Percentiles rank a stretch among this genome's conserved stretches.
Conservation (phyloP, 2,797 vertebrate genomes). For the Dallia pectoralis region DNA sequence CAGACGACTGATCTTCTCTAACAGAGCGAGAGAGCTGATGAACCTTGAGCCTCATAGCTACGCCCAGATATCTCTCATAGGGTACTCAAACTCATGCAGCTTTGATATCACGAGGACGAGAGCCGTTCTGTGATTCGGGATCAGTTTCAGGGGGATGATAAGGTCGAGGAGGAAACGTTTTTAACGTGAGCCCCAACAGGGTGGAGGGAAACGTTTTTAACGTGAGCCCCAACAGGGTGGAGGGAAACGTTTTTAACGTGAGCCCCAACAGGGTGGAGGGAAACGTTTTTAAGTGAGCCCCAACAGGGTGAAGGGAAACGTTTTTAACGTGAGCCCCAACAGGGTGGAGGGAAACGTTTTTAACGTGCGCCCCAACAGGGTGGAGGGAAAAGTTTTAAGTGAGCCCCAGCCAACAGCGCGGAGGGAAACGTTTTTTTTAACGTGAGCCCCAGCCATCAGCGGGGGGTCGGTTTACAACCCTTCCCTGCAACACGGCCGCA, state of each 20-base stretch:
- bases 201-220: no score
- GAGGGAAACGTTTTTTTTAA: constrained; percentile 6
- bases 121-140: neutral
- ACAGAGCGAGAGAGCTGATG: neutral
- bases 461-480: constrained; percentile 46
- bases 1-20: no score
- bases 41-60: neutral
- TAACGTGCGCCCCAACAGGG: constrained; percentile 8
- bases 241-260: constrained; percentile 6
- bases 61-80: neutral
- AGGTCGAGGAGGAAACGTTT: constrained; percentile 4
- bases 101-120: neutral
- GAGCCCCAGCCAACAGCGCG: constrained; percentile 12
- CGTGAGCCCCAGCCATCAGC: neutral
- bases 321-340: constrained; percentile 8
- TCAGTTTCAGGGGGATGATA: neutral
- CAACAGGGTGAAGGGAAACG: constrained; percentile 3
- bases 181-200: constrained; percentile 9
- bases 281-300: no score
- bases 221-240: constrained; percentile 11
- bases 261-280: constrained; percentile 4
- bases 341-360: constrained; percentile 6
- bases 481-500: neutral
- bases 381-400: neutral
- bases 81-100: neutral